Percentiles rank a stretch among this genome's conserved stretches.
These are phyloP conservation scores for Numida meleagris DNA, from an alignment of 2,113 vertebrate genomes.

Conservation along the genomic window DNA sequence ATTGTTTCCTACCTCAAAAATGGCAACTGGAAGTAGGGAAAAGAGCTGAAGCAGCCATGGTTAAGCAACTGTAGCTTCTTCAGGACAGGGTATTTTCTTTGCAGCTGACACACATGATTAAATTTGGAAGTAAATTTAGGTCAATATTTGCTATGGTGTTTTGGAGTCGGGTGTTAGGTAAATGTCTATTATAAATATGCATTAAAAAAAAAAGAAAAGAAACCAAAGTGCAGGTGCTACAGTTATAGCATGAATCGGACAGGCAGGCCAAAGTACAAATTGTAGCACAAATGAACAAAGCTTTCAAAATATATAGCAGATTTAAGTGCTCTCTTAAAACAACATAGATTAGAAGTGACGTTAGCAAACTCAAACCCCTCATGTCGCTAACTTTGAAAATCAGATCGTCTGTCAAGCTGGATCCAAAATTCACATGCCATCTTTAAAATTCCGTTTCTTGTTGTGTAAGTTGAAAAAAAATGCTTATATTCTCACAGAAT, in stretches of 20 bases:
- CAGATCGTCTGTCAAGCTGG: not conserved
- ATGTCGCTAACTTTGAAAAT: not conserved
- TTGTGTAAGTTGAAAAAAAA: not conserved
- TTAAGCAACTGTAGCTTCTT: slow-evolving; percentile 2
- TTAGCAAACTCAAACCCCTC: not conserved
- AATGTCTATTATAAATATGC: not conserved
- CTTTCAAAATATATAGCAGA: not conserved
- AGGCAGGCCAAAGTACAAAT: not conserved
- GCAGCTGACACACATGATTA: not conserved
- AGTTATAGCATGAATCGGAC: not conserved
- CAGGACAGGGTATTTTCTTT: not conserved
- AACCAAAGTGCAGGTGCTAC: not conserved
- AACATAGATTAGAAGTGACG: not conserved
- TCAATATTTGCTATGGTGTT: slow-evolving; percentile 23
- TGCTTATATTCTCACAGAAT: not conserved
- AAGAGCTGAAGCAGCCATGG: not conserved
- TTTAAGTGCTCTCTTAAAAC: not conserved
- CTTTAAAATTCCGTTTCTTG: not conserved
- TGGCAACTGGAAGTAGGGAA: not conserved
- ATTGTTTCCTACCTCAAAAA: not conserved
- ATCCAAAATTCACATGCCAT: not conserved
- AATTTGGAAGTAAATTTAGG: slow-evolving; percentile 16
- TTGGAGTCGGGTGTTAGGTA: slow-evolving; percentile 3
- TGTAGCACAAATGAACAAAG: not conserved
- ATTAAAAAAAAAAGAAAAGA: not conserved